Evolutionary conservation across 2,888 invertebrate genomes (phyloP).

Genomic region (Phyto melanocephala): DNA sequence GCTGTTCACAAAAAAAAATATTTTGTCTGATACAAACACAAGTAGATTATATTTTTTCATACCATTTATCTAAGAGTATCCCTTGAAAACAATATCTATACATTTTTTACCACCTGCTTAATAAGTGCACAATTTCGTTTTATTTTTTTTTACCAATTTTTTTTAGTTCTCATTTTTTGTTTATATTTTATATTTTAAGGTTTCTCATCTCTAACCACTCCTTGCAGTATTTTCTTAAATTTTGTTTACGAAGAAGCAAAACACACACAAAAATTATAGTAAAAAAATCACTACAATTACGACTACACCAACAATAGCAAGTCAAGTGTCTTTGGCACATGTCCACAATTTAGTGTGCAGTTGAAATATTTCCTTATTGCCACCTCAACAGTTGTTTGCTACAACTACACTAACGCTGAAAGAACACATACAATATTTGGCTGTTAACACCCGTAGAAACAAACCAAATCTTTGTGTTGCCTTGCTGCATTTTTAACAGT

Average conservation of each 20-base stretch:
- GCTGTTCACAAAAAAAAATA: too few relatives aligned
- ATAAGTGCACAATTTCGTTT: too few relatives aligned
- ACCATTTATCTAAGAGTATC: too few relatives aligned
- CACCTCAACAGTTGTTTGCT: slow-evolving; percentile 42
- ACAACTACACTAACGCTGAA: not conserved
- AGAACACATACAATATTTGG: slow-evolving; percentile 40
- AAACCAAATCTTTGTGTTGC: not conserved
- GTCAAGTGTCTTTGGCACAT: slow-evolving; percentile 55
- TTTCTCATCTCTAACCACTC: not conserved
- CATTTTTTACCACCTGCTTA: too few relatives aligned
- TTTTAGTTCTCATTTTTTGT: not conserved
- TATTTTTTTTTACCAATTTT: too few relatives aligned
- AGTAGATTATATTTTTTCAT: too few relatives aligned
- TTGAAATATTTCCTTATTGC: slow-evolving; percentile 51
- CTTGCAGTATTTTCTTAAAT: not conserved
- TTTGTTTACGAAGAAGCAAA: not conserved
- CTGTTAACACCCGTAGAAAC: not conserved
- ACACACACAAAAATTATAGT: too few relatives aligned
- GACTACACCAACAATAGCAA: slow-evolving; percentile 1
- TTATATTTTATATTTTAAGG: not conserved
- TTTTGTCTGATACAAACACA: too few relatives aligned
- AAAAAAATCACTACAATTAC: not conserved
- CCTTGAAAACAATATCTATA: too few relatives aligned
- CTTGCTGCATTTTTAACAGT: not conserved
- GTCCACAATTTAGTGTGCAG: slow-evolving; percentile 50